These are phyloP conservation scores for Leptopilina syphax DNA, from an alignment of 2,888 invertebrate species.

Conservation along the genomic window DNA sequence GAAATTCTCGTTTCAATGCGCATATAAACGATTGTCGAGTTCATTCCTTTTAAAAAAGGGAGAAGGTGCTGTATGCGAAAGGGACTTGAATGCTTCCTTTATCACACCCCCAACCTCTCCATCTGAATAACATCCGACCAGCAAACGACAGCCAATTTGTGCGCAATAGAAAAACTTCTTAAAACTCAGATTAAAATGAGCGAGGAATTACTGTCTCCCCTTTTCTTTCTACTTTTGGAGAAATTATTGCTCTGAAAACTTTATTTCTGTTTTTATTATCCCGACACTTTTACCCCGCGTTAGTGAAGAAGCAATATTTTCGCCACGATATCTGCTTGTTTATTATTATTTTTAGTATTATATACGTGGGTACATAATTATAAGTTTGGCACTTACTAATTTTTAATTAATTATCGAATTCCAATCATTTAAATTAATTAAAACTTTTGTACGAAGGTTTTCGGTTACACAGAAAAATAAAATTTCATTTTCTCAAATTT, in stretches of 20 bases:
- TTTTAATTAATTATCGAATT: no score
- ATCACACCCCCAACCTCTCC: background rate
- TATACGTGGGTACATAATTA: background rate
- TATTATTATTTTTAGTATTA: no score
- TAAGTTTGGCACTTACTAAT: no score
- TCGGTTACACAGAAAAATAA: background rate
- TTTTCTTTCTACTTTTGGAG: slow-evolving; percentile 47
- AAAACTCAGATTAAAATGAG: slow-evolving; percentile 73
- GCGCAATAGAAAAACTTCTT: slow-evolving; percentile 65
- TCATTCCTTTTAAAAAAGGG: slow-evolving; percentile 2
- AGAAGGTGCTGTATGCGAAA: slow-evolving; percentile 5
- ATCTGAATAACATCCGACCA: slow-evolving; percentile 46
- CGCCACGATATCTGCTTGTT: background rate
- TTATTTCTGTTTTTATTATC: slow-evolving; percentile 62
- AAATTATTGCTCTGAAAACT: slow-evolving; percentile 65
- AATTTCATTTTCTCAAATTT: background rate
- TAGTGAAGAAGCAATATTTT: background rate
- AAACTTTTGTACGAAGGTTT: no score
- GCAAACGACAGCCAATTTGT: slow-evolving; percentile 74
- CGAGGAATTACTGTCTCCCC: slow-evolving; percentile 52
- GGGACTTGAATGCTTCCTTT: slow-evolving; percentile 32
- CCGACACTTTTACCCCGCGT: slow-evolving; percentile 41
- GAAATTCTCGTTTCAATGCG: slow-evolving; percentile 37
- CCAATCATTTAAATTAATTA: no score
- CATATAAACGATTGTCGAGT: slow-evolving; percentile 37